Conservation (phyloP, 2,113 vertebrate species). For the Salvelinus fontinalis region DNA sequence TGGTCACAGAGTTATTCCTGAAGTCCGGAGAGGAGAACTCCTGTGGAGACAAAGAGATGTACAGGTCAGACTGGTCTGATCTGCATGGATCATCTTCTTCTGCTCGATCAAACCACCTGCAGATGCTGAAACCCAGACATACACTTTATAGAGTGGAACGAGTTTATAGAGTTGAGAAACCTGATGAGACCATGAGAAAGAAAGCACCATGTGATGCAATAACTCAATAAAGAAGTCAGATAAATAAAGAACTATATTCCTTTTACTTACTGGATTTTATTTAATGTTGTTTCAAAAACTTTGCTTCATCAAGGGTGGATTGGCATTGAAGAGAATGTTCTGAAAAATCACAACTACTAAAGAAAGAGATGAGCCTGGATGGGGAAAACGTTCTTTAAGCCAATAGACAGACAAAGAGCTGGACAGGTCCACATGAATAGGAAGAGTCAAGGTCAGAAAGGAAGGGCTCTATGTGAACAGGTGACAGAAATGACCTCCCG, state of each 20-base stretch:
- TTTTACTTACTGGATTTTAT: slow-evolving; percentile 11
- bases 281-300: slow-evolving; percentile 7
- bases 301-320: neutral
- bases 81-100: neutral
- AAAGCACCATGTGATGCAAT: slow-evolving; percentile 34
- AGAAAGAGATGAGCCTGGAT: neutral
- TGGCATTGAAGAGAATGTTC: slow-evolving; percentile 17
- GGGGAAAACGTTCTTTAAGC: neutral
- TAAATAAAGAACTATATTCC: slow-evolving; percentile 15
- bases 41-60: slow-evolving; percentile 44
- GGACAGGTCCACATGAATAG: neutral
- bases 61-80: neutral
- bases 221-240: slow-evolving; percentile 16
- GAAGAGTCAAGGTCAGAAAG: slow-evolving; percentile 1
- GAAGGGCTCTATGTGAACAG: slow-evolving; percentile 1
- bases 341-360: neutral
- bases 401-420: neutral
- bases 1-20: slow-evolving; percentile 70
- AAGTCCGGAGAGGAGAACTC: slow-evolving; percentile 68
- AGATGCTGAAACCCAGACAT: slow-evolving; percentile 9
- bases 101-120: slow-evolving; percentile 9
- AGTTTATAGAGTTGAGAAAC: slow-evolving; percentile 14
- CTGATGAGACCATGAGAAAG: slow-evolving; percentile 13
- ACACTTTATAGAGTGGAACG: neutral
- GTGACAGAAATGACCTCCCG: too few relatives aligned